phyloP scores from a whole-genome alignment of 2,888 invertebrate genomes.

The Tenthredo scrophulariae region DNA sequence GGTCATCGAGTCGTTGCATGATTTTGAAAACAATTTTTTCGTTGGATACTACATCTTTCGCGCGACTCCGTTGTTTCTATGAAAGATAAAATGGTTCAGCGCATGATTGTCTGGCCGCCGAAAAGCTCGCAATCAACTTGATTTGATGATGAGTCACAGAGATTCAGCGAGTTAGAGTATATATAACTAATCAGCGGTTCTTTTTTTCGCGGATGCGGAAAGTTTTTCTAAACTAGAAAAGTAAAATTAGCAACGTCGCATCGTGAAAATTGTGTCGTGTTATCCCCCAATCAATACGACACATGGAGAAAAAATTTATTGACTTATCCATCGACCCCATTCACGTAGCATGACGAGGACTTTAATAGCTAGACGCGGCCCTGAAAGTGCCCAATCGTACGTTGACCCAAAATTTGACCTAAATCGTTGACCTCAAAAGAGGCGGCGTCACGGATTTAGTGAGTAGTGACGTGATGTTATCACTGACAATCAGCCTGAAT shows the following conservation, averaged over 20 bases:
- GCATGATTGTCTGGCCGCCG: not conserved
- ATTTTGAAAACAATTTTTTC: not conserved
- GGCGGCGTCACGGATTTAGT: not conserved
- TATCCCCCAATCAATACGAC: not conserved
- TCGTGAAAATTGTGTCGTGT: not conserved
- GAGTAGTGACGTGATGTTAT: not conserved
- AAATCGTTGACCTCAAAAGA: conserved; percentile 32
- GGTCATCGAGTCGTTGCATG: not conserved
- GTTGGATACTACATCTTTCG: not conserved
- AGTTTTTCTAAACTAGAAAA: not conserved
- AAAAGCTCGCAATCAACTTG: not conserved
- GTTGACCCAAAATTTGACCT: conserved; percentile 37
- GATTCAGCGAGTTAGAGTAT: not conserved
- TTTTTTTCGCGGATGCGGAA: too few relatives aligned
- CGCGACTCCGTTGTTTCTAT: not conserved
- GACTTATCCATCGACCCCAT: not conserved
- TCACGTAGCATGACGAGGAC: not conserved
- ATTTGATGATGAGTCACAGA: not conserved
- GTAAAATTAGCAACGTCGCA: not conserved
- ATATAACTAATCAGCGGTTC: not conserved
- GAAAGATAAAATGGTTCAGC: not conserved
- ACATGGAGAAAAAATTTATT: not conserved
- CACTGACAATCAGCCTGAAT: not conserved
- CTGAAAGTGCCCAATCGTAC: conserved; percentile 27
- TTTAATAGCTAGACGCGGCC: conserved; percentile 5